These are phyloP conservation scores for Oxystoma pomonae DNA, from an alignment of 2,888 invertebrate genomes.

Conservation along the genomic window DNA sequence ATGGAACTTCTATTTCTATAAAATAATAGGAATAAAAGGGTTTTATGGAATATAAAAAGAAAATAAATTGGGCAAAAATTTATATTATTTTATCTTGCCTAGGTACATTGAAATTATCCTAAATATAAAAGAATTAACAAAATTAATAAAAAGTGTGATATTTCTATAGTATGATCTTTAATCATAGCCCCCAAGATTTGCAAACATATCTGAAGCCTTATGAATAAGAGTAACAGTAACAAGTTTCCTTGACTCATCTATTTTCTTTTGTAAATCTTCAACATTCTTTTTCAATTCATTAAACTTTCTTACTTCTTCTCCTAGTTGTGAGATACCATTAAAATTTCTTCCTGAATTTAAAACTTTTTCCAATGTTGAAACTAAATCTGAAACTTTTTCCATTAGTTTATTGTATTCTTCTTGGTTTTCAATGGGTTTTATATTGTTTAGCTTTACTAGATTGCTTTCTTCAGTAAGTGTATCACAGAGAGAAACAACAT, in stretches of 20 bases:
- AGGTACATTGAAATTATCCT: too few relatives aligned
- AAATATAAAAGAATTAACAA: too few relatives aligned
- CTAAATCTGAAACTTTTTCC: neutral
- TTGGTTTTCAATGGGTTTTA: neutral
- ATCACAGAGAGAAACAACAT: neutral
- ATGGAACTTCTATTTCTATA: too few relatives aligned
- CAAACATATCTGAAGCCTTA: neutral
- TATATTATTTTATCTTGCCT: too few relatives aligned
- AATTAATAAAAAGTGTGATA: too few relatives aligned
- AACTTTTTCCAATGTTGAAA: neutral
- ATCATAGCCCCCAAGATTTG: neutral
- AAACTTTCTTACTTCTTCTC: neutral
- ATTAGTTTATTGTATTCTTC: neutral
- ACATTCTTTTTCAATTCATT: neutral
- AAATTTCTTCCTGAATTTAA: neutral
- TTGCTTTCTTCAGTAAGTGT: neutral
- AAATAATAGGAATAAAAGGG: too few relatives aligned
- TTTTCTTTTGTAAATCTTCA: neutral
- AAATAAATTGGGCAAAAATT: too few relatives aligned
- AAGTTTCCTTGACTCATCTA: neutral
- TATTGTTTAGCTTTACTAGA: neutral
- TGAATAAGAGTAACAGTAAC: neutral
- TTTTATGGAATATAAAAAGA: too few relatives aligned
- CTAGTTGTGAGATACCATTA: neutral
- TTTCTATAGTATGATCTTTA: too few relatives aligned